phyloP scores from a whole-genome alignment of 2,888 invertebrate species.

The Oxystoma pomonae region DNA sequence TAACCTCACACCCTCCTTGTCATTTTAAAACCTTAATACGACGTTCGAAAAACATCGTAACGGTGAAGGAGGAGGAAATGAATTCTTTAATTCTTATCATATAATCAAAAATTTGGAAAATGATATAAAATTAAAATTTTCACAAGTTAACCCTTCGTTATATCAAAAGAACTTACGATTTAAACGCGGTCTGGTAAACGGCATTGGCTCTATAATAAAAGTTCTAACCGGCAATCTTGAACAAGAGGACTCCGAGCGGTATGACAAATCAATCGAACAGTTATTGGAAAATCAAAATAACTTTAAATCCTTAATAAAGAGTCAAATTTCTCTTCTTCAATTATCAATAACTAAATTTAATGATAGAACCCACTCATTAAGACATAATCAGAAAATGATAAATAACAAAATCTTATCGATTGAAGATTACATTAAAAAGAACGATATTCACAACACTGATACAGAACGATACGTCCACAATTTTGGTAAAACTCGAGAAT shows the following conservation, averaged over 20 bases:
- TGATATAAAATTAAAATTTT: neutral
- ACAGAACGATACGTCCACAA: neutral
- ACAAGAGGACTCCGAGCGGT: neutral
- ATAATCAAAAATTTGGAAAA: neutral
- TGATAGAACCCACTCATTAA: neutral
- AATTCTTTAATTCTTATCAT: neutral
- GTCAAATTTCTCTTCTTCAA: neutral
- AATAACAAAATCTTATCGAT: neutral
- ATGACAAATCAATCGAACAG: neutral
- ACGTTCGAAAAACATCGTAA: neutral
- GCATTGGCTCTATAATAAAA: neutral
- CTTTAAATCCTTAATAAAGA: neutral
- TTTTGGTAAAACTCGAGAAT: conserved; percentile 2
- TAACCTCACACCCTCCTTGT: neutral
- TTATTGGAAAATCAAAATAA: neutral
- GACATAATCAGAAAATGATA: neutral
- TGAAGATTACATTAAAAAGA: neutral
- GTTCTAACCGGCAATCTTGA: neutral
- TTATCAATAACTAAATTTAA: neutral
- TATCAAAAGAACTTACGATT: neutral
- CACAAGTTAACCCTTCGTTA: neutral
- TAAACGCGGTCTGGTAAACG: neutral
- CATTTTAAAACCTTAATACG: neutral
- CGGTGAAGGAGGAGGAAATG: neutral
- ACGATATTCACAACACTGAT: neutral